These are phyloP conservation scores for Cantharis flavilabris DNA, from an alignment of 2,888 invertebrate species.

Conservation along the genomic window DNA sequence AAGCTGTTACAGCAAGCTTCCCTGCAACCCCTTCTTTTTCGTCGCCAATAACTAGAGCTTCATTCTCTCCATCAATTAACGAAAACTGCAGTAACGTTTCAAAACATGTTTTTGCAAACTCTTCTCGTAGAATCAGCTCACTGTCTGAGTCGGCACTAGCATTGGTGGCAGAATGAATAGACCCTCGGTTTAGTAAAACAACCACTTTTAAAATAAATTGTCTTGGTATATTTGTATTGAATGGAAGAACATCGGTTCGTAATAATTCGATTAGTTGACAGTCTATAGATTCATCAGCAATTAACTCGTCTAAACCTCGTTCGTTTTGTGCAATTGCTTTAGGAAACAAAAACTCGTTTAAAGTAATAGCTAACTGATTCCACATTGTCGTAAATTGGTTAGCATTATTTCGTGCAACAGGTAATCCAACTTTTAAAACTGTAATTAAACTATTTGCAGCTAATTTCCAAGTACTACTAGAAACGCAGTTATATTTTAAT, in stretches of 20 bases:
- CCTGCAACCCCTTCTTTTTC: conserved; percentile 67
- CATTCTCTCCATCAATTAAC: conserved; percentile 72
- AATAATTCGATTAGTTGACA: conserved; percentile 81
- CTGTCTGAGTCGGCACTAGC: conserved; percentile 75
- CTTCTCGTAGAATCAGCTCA: conserved; percentile 84
- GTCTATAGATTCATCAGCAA: conserved; percentile 78
- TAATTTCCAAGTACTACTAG: conserved; percentile 81
- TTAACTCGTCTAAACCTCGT: conserved; percentile 63
- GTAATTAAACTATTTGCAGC: conserved; percentile 76
- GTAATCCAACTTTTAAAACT: conserved; percentile 82
- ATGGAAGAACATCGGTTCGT: conserved; percentile 80
- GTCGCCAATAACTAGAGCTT: conserved; percentile 51
- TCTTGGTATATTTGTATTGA: conserved; percentile 75
- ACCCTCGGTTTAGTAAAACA: conserved; percentile 81
- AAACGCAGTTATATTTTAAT: conserved; percentile 80
- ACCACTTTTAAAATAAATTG: conserved; percentile 84
- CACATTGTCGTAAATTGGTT: conserved; percentile 79
- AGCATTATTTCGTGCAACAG: conserved; percentile 80
- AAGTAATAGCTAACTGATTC: conserved; percentile 81
- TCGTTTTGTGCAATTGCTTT: conserved; percentile 63
- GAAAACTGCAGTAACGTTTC: conserved; percentile 95
- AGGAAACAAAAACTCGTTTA: conserved; percentile 92
- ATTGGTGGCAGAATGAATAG: conserved; percentile 76
- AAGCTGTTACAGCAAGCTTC: conserved; percentile 86
- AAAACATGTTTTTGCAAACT: conserved; percentile 95